phyloP scores from a whole-genome alignment of 2,113 vertebrate genomes.

The Canis aureus region DNA sequence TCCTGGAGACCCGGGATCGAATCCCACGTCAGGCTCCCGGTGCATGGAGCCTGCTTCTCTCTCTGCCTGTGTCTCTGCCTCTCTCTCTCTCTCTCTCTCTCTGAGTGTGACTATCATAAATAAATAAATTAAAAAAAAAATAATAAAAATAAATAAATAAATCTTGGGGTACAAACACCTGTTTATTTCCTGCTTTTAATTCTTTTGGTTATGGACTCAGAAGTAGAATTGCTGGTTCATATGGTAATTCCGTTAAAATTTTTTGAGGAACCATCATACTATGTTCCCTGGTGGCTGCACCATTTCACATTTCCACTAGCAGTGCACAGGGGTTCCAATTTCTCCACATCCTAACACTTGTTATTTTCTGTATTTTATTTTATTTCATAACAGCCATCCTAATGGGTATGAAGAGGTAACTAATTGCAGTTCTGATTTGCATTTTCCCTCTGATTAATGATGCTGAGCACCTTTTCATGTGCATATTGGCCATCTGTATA shows the following conservation, averaged over 20 bases:
- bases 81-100: too few species aligned
- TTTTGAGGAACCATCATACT: not conserved
- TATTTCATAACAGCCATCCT: not conserved
- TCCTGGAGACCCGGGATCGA: too few species aligned
- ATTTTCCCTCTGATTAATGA: not conserved
- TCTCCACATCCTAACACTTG: not conserved
- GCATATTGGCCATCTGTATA: not conserved
- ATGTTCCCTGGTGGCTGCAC: not conserved
- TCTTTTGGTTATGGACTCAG: not conserved
- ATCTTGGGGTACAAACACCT: not conserved
- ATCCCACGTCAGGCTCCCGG: too few species aligned
- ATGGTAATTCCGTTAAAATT: not conserved
- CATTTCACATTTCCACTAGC: not conserved
- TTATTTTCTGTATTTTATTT: not conserved
- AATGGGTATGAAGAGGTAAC: not conserved
- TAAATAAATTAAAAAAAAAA: too few species aligned
- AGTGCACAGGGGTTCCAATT: not conserved
- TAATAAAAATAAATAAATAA: too few species aligned
- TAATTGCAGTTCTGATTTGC: not conserved
- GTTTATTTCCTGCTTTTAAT: not conserved
- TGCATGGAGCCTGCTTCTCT: too few species aligned
- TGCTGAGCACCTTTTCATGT: not conserved
- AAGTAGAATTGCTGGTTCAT: not conserved
- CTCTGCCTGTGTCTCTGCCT: too few species aligned
- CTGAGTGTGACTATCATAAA: too few species aligned